Base-by-base conservation (phyloP, 2,888 invertebrate genomes). In the Orthosia cruda region DNA sequence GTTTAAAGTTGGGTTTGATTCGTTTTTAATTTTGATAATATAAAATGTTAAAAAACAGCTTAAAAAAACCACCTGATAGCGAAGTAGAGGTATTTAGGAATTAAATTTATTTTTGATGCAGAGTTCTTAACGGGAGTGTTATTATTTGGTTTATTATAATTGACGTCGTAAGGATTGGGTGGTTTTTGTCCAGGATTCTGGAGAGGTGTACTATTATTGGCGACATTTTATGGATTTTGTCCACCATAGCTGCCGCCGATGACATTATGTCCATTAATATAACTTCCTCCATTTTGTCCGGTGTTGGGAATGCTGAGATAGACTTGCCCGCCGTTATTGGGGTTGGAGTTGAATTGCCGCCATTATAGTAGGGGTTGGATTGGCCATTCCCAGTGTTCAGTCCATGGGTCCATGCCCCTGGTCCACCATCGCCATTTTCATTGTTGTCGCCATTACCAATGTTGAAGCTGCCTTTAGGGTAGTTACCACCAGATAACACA, bases 391-490 rank as follows among this genome's bases (percentile, higher is more conserved):
- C 73, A 16, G 23, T 23, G 12, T 69, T 57, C 13, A 18, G n/a
- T 57, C 49, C 78, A 20, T 52, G n/a, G n/a, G 55, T 71, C 18
- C n/a, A n/a, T 47, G 16, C 54, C 3, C 69, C 81, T 45, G 67
- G 64, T 15, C 61, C 50, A 13, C 55, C 59, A 13, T 64, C 59
- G 0, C 16, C 64, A 13, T 68, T 52, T 15, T 58, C 47, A 11
- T 54, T 62, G 12, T 50, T 23, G 16, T 54, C 45, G 1, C 74
- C 78, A 47, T 71, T 3, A 16, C 79, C 79, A 40, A 78, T 81
- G n/a, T 83, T 83, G 52, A 83, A 78, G 62, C 74, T 71, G 13
- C 71, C 83, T 1, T 13, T 50, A 45, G 79, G 67, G 20, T 73
- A 82, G 45, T 47, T 62, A 11, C 81, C 81, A 4, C 71, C 79